These are phyloP conservation scores for Calliopum simillimum DNA, from an alignment of 2,888 invertebrate species.

Conservation along the genomic window DNA sequence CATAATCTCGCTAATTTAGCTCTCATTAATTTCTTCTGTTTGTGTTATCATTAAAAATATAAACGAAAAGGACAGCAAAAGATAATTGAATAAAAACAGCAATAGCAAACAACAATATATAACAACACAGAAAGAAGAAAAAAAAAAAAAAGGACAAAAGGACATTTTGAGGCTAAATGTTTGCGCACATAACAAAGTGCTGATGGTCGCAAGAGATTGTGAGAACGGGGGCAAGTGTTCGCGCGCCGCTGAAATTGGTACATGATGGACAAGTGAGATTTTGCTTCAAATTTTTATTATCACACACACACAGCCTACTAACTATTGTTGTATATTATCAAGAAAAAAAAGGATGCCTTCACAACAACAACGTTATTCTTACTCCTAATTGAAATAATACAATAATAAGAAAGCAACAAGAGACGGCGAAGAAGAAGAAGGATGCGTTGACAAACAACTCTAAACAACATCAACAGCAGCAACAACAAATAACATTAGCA, in stretches of 20 bases:
- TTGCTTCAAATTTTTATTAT: too few relatives aligned
- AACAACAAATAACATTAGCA: background rate
- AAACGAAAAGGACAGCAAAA: constrained; percentile 21
- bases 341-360: too few relatives aligned
- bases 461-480: constrained; percentile 9
- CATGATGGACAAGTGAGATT: too few relatives aligned
- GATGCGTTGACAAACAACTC: too few relatives aligned
- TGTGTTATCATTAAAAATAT: constrained; percentile 38
- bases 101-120: background rate
- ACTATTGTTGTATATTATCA: too few relatives aligned
- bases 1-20: constrained; percentile 62
- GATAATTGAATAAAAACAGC: constrained; percentile 21
- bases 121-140: background rate
- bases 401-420: background rate
- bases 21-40: constrained; percentile 57
- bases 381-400: constrained; percentile 27
- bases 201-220: too few relatives aligned
- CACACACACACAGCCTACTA: too few relatives aligned
- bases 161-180: constrained; percentile 20
- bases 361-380: constrained; percentile 15
- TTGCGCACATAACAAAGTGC: too few relatives aligned
- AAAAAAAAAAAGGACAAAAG: constrained; percentile 15
- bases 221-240: too few relatives aligned
- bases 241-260: too few relatives aligned
- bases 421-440: background rate